Evolutionary conservation across 2,113 vertebrate genomes (phyloP), one percentile per base, ranked within the genome.

Genomic region (Sardina pilchardus): DNA sequence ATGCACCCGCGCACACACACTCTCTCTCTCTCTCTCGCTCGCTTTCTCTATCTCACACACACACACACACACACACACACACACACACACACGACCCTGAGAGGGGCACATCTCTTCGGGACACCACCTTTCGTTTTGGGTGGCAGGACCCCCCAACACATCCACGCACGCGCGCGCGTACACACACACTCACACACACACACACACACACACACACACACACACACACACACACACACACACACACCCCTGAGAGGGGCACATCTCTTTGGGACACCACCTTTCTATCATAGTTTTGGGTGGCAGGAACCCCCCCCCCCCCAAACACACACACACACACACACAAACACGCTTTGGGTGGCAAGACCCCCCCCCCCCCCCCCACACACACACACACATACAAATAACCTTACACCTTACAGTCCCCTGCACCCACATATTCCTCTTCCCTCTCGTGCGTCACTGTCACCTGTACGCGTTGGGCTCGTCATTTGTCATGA

Each of bases 1-100:
- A 87, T 75, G 86, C 39, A 75, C 85, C 53, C 50, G 82, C 82
- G 75, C 48, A 87, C 84, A 82, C 86, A 86, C 48, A 43, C 82
- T 24, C n/a, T n/a, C n/a, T n/a, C n/a, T n/a, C n/a, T n/a, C n/a
- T n/a, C n/a, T n/a, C n/a, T n/a, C n/a, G n/a, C n/a, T n/a, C n/a
- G n/a, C n/a, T n/a, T n/a, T n/a, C n/a, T n/a, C n/a, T n/a, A n/a
- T n/a, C n/a, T n/a, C 83, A 67, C 78, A 75, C 82, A 87, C 50
- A 84, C 30, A 36, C 75, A 71, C 67, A 50, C 24, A 84, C 63
- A 50, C 85, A 85, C 45, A 34, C 85, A 85, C 80, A 85, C 47
- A 50, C 45, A 34, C 14, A 83, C 82, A 83, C 44, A 83, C 44
- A 26, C 82, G 34, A 1, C 8, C 45, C 39, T 39, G 39, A 39